Base-by-base conservation (phyloP, 1,140 invertebrate species). In the Hycleus cichorii region DNA sequence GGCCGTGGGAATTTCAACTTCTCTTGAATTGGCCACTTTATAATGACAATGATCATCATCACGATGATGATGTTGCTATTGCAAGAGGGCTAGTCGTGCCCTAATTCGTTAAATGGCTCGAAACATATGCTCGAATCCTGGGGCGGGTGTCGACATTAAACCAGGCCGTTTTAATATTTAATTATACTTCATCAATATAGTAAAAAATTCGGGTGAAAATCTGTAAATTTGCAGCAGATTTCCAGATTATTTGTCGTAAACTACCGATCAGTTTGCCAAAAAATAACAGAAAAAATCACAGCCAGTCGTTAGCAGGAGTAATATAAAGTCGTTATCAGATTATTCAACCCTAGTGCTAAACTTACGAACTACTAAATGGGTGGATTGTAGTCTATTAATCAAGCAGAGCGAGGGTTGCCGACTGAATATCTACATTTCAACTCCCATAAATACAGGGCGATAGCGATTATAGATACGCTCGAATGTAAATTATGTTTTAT, bases 101-200 rank as follows among this genome's bases (percentile, higher is more conserved):
- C 65, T 69, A 71, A 71, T 69, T 70, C 67, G 70, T 70, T 71
- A 70, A 71, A 71, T 70, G 70, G 70, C 63, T 68, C 57, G 70
- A 69, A 71, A 70, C 70, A 69, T 71, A 71, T 70, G 70, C 69
- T 62, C 46, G 25, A 53, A 24, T 26, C 60, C 11, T 46, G 48
- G 43, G 60, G 47, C 3, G 24, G 49, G 51, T 59, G 64, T 65
- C 64, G 58, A 63, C 61, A 61, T 57, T 9, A 49, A 65, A 63
- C 32, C 32, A 32, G 32, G 2, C 7, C 32, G 32, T 32, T 32
- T 32, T 32, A 32, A 32, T 32, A 32, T 32, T 32, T 3, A 32
- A 32, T 32, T 32, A 7, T 3, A 32, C 4, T 32, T 18, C 2
- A 18, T 18, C 18, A 1, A 18, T 0, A 18, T 18, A 18, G 1